Evolutionary conservation across 2,888 invertebrate species (phyloP).

Genomic region (Hydropsyche betteni): DNA sequence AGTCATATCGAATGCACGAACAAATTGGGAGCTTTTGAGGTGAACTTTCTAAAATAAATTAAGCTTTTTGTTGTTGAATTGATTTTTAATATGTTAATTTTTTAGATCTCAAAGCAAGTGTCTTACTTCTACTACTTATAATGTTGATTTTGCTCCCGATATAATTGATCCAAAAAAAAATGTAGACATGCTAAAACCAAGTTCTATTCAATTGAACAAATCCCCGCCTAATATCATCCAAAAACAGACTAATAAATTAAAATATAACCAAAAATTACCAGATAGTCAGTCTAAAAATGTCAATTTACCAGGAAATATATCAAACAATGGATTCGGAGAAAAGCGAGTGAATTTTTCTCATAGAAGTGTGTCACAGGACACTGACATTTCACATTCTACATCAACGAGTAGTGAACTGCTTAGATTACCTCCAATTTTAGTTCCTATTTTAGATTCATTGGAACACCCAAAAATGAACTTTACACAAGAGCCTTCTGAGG

Average conservation of each 20-base stretch:
- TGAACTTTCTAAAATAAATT: slow-evolving; percentile 47
- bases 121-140: slow-evolving; percentile 59
- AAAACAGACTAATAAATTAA: slow-evolving; percentile 53
- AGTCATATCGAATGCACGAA: slow-evolving; percentile 84
- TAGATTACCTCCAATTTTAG: slow-evolving; percentile 75
- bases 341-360: slow-evolving; percentile 66
- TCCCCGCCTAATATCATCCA: slow-evolving; percentile 9
- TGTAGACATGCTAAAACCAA: slow-evolving; percentile 46
- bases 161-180: slow-evolving; percentile 53
- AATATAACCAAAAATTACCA: slow-evolving; percentile 43
- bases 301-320: slow-evolving; percentile 56
- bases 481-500: slow-evolving; percentile 58
- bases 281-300: slow-evolving; percentile 40
- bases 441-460: slow-evolving; percentile 74
- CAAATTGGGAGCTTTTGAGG: slow-evolving; percentile 84
- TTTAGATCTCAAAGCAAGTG: slow-evolving; percentile 73
- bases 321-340: slow-evolving; percentile 63
- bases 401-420: slow-evolving; percentile 69
- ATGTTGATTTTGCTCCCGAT: slow-evolving; percentile 59
- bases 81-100: slow-evolving; percentile 10
- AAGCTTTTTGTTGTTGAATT: background rate
- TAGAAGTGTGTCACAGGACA: slow-evolving; percentile 69
- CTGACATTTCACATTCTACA: slow-evolving; percentile 69
- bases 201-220: slow-evolving; percentile 38
- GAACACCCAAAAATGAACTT: slow-evolving; percentile 65